A percentile compares a stretch with the other conserved stretches of the same genome.
Conservation (phyloP, 2,797 vertebrate genomes). For the Rhincodon typus region DNA sequence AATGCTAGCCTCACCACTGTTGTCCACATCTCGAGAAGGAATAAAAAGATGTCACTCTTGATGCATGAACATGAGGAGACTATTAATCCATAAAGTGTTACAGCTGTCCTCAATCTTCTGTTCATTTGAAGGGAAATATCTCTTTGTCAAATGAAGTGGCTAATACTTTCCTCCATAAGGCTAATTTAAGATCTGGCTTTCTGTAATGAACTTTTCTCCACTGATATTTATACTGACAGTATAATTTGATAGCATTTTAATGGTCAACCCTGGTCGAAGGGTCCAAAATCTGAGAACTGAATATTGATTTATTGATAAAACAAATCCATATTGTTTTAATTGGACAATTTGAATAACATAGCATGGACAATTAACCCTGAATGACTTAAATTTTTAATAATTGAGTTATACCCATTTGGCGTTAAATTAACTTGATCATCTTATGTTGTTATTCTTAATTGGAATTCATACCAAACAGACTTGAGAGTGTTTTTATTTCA, state of each 20-base stretch:
- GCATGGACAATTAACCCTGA: not conserved
- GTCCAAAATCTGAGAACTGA: not conserved
- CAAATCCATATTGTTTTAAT: not conserved
- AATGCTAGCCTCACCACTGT: too few relatives aligned
- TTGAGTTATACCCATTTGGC: not conserved
- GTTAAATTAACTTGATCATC: not conserved
- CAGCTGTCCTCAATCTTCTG: not conserved
- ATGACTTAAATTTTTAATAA: not conserved
- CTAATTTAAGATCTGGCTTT: not conserved
- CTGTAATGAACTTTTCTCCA: not conserved
- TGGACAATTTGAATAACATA: not conserved
- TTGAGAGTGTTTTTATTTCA: not conserved
- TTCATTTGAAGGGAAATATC: not conserved
- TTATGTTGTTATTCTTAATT: not conserved
- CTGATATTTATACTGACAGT: not conserved
- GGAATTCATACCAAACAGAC: not conserved
- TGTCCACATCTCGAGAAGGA: too few relatives aligned
- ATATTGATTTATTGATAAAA: conserved; percentile 1
- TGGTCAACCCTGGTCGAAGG: not conserved
- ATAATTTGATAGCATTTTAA: not conserved
- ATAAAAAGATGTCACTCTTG: not conserved
- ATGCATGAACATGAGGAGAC: not conserved
- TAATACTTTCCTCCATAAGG: not conserved
- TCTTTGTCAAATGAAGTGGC: not conserved
- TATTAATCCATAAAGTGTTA: not conserved